Evolutionary conservation across 1,140 invertebrate species (phyloP), one percentile per base, ranked within the genome.

Genomic region (Belonocnema kinseyi): DNA sequence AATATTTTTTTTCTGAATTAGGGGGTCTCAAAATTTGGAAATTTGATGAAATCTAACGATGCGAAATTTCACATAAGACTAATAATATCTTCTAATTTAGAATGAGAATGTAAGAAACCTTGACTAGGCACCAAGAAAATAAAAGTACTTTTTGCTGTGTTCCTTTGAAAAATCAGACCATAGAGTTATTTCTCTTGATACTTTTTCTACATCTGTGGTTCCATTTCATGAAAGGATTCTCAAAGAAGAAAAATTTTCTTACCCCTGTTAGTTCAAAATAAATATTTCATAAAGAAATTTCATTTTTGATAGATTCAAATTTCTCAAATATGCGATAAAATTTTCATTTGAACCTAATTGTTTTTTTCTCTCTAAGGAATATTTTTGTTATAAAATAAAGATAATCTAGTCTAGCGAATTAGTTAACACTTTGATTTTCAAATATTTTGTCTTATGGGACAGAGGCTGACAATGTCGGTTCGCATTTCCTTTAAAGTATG

Each of bases 111-210:
- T 58, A 16, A 53, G 50, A 70, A 50, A 51, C 21, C 26, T 33
- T n/a, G 19, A 70, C 50, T 52, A 71, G 50, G 16, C 10, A 66
- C 19, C 33, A 19, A 70, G 13, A 50, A 11, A 26, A 2, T 46
- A 75, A 50, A 56, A 26, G 40, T 26, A 51, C 14, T 21, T 58
- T 33, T 53, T 75, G 10, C 50, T 58, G 13, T 75, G 50, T 46
- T 75, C 50, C 54, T 77, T 77, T 61, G 40, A 73, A 73, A 66
- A 77, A 77, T 77, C 72, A 61, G 70, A 77, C 50, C 52, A 54
- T 53, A 72, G 70, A 76, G 71, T 26, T 52, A 12, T 50, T 56
- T 54, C 33, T 72, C 26, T 51, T 58, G 71, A 70, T 73, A 77
- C 58, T 58, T 77, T 73, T 77, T 54, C 76, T 40, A 71, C 76